Evolutionary conservation across 1,140 invertebrate genomes (phyloP).

Genomic region (Lethocerus indicus): DNA sequence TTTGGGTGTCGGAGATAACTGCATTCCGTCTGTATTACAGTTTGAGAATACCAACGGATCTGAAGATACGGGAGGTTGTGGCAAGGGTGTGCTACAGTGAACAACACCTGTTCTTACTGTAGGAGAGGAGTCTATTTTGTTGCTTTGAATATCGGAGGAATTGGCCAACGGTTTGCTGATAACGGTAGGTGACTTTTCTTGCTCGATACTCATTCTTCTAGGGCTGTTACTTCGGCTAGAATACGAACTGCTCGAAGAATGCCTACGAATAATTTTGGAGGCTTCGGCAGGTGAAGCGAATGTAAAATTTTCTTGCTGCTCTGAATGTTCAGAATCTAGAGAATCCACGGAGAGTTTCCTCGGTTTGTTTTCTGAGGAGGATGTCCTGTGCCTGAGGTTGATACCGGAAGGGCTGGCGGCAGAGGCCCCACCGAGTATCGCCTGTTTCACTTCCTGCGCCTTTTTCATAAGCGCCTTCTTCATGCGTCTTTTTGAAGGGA

Average conservation of each 20-base stretch:
- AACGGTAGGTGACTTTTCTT: constrained; percentile 4
- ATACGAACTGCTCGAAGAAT: constrained; percentile 59
- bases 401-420: neutral
- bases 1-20: too few species aligned
- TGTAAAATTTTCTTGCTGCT: constrained; percentile 22
- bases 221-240: constrained; percentile 47
- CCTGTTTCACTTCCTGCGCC: constrained; percentile 34
- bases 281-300: constrained; percentile 41
- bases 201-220: constrained; percentile 12
- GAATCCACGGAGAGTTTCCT: constrained; percentile 18
- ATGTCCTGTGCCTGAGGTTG: constrained; percentile 6
- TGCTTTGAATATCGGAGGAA: too few species aligned
- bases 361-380: neutral
- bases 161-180: too few species aligned
- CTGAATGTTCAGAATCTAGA: constrained; percentile 17
- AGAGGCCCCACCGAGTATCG: constrained; percentile 25
- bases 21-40: too few species aligned
- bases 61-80: neutral
- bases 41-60: neutral
- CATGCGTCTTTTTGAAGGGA: constrained; percentile 20
- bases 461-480: constrained; percentile 21
- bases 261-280: constrained; percentile 58
- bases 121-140: too few species aligned
- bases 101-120: too few species aligned
- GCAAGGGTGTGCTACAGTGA: too few species aligned